Evolutionary conservation across 2,113 vertebrate species (phyloP).

Genomic region (Peromyscus maniculatus): DNA sequence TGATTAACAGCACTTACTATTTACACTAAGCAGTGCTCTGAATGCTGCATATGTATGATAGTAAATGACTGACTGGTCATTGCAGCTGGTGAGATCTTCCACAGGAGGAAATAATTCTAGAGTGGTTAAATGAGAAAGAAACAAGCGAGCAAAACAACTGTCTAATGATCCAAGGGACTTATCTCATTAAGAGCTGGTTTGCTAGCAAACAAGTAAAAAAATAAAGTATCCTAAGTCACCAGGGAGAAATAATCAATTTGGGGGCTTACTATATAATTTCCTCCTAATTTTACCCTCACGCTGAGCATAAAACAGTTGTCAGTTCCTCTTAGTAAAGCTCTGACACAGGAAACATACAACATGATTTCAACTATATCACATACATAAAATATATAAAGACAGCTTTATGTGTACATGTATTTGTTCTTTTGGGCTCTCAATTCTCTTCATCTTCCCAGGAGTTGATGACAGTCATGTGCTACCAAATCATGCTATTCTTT

Average conservation of each 20-base stretch:
- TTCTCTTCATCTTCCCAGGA: not conserved
- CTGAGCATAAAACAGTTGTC: not conserved
- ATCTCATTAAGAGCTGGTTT: not conserved
- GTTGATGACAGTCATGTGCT: not conserved
- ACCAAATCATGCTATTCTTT: not conserved
- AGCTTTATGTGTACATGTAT: not conserved
- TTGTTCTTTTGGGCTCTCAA: not conserved
- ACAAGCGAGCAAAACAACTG: not conserved
- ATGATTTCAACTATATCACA: not conserved
- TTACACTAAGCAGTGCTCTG: not conserved
- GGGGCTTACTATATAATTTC: not conserved
- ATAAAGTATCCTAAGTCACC: not conserved
- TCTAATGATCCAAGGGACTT: not conserved
- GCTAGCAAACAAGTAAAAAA: not conserved
- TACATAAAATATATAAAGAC: not conserved
- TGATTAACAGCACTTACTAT: not conserved
- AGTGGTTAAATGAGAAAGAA: not conserved
- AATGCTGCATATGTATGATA: not conserved
- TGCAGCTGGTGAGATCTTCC: not conserved
- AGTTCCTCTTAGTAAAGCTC: not conserved
- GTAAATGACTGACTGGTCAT: not conserved
- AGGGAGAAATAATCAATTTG: not conserved
- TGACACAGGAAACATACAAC: not conserved
- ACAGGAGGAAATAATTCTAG: not conserved
- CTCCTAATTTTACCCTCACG: not conserved